Evolutionary conservation across 2,888 invertebrate species (phyloP), one percentile per base, ranked within the genome.

Genomic region (Diarsia mendica): DNA sequence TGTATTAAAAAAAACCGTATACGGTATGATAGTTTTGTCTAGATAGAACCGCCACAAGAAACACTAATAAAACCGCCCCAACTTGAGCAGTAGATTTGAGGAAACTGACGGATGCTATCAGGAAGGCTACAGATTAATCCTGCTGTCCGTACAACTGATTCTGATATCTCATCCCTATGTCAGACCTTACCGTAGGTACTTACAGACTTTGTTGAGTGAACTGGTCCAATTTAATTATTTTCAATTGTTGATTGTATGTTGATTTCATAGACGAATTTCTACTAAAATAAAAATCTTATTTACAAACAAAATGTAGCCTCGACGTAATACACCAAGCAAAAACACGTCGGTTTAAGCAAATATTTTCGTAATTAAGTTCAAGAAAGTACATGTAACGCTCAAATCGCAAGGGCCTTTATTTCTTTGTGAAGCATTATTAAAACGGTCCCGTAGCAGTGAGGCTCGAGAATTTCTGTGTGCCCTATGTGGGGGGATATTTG

Each of bases 371-470:
- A 83, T 84, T 79, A 79, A 82, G 75, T 69, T 64, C 23, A 65
- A 79, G 79, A 69, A 75, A 82, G 75, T 79, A 79, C 67, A 75
- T 68, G 75, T 80, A 58, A 79, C 64, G 65, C 65, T 85, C 63
- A 81, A 85, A 75, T 83, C 83, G 75, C 66, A 73, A 68, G 73
- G 68, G 63, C 75, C 65, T 85, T 64, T 79, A 79, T 79, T 80
- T 83, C 83, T 80, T 79, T 82, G 75, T 74, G 66, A 71, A 69
- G 68, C 83, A 78, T 85, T 88, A 84, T 85, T 87, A 88, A 86
- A 84, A 79, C 79, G 74, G 87, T 79, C 77, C 77, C 72, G 69
- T 68, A 84, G 77, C 73, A 81, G 72, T 70, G 80, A 70, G 74
- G 72, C 76, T 82, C 72, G 76, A 76, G 73, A 80, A 82, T 88